Evolutionary conservation across 2,888 invertebrate genomes (phyloP), one percentile per base, ranked within the genome.

Genomic region (Chloromyia formosa): DNA sequence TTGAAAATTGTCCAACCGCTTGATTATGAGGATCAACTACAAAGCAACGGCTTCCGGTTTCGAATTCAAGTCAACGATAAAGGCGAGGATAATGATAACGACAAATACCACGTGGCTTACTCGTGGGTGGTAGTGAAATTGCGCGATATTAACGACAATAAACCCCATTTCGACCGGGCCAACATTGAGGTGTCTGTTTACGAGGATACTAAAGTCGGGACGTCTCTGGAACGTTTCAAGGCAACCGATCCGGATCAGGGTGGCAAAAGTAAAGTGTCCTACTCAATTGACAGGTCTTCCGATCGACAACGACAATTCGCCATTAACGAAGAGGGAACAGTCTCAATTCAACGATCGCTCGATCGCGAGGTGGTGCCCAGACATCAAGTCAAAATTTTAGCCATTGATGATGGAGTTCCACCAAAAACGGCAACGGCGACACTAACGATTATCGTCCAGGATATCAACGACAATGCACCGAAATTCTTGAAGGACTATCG

Each of bases 231-330:
- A 85, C 94, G 94, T 18, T 98, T 98, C 86, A 93, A 93, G 83
- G 98, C 98, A 1, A 94, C 94, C 10, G 98, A 98, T 88, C 95
- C 94, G 1, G 98, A 99, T 86, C 96, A 96, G 86, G 94, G 95
- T 22, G 95, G 95, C 20, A 95, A 94, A 82, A 95, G 95, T 83
- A 94, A 94, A 86, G 94, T 94, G 0, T 94, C 93, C 0, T 96
- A 95, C 82, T 93, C 94, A 14, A 97, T 97, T 80, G 96, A 97
- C 83, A 90, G 97, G 78, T 91, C 93, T 14, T 96, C 96, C 1
- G 97, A 97, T 83, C 90, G 96, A 76, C 95, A 96, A 83, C 88
- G 97, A 61, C 97, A 97, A 84, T 97, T 97, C 85, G 92, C 93
- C 66, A 97, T 97, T 78, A 96, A 94, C 84, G 95, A 95, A 85